Percentiles rank a stretch among this genome's conserved stretches.
Conservation (phyloP, 2,888 invertebrate genomes). For the Lagria hirta region DNA sequence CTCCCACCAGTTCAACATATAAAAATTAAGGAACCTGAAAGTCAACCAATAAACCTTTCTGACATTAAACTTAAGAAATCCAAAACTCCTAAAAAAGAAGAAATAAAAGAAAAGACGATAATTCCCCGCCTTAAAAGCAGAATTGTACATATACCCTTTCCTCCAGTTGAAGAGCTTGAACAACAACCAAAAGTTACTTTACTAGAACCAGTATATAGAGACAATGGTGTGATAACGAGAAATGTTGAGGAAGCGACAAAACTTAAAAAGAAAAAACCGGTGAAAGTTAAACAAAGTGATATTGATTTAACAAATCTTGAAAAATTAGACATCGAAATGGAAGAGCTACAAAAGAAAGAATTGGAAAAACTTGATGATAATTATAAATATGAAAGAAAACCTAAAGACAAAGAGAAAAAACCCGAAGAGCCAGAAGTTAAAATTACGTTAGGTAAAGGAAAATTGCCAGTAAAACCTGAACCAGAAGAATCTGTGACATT, state of each 20-base stretch:
- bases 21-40: constrained; percentile 60
- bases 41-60: constrained; percentile 62
- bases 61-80: constrained; percentile 63
- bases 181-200: constrained; percentile 44
- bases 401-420: constrained; percentile 42
- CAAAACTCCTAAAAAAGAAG: constrained; percentile 39
- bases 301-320: constrained; percentile 52
- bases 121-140: constrained; percentile 71
- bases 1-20: constrained; percentile 22
- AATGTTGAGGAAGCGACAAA: constrained; percentile 55
- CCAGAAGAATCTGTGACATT: constrained; percentile 55
- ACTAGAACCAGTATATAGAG: constrained; percentile 43
- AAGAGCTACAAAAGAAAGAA: constrained; percentile 49
- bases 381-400: constrained; percentile 46
- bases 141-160: constrained; percentile 59
- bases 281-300: constrained; percentile 51
- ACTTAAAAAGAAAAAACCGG: constrained; percentile 43
- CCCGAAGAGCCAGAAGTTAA: constrained; percentile 44
- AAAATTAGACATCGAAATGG: constrained; percentile 52
- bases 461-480: constrained; percentile 51
- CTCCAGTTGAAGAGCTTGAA: constrained; percentile 45
- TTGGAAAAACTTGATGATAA: constrained; percentile 51
- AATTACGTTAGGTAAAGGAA: constrained; percentile 55
- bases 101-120: constrained; percentile 56
- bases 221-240: constrained; percentile 55